Evolutionary conservation across 92 coral and sea anemone genomes (phyloP), one percentile per base, ranked within the genome.

Genomic region (Palythoa grandis): DNA sequence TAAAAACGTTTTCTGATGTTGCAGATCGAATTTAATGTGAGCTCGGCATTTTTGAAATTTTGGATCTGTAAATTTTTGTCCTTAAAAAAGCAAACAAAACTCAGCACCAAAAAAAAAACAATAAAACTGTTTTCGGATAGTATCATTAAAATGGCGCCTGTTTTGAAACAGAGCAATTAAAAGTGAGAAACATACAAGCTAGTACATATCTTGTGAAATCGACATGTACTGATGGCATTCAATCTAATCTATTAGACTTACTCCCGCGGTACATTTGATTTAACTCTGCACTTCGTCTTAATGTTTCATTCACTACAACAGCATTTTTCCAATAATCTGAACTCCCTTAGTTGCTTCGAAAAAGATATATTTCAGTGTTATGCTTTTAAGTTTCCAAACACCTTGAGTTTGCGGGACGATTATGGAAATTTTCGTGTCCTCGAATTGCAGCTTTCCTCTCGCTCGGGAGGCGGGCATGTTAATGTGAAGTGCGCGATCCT

Each of bases 401-500:
- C 25, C 39, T 7, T 29, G 37, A 24, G 2, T 63, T 63, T 17
- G 69, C 29, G 10, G 24, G 22, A 63, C 19, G 69, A 17, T 24
- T n/a, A 15, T 13, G 43, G 16, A 16, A 52, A 80, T 7, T 47
- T 65, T 19, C 12, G 35, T 14, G 38, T 47, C 73, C 39, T 39
- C 20, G 80, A 15, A 13, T 43, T 4, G 72, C 68, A 48, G 57
- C 74, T 12, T 22, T 15, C 25, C 74, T 65, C 53, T n/a, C 20
- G n/a, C 57, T 80, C 74, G 74, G 54, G 85, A 43, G 22, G 72
- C 74, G 74, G 60, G 60, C 39, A 61, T 20, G 17, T 13, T 25
- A 24, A 40, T 54, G 82, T 53, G 67, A n/a, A 63, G 84, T 79
- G 54, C 83, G 52, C 70, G 70, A 78, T 9, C 25, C 43, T 58